Base-by-base conservation (phyloP, 2,888 invertebrate species). In the Embidobia sp. region DNA sequence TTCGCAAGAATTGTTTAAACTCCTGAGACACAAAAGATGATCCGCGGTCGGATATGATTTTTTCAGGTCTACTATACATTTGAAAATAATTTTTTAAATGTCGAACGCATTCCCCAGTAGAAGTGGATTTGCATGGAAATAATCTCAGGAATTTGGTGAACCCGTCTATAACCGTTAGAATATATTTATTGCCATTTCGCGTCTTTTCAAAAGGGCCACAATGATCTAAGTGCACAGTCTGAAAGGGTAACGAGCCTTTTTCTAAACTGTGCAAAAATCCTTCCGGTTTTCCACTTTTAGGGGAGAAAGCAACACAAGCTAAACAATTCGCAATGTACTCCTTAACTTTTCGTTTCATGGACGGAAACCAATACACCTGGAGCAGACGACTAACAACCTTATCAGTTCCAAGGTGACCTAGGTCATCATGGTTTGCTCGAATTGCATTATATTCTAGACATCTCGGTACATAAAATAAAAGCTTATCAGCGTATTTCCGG, bases 321-420 rank as follows among this genome's bases (percentile, higher is more conserved):
- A 86, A 40, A 75, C 84, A 86, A 55, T 82, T 84, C 5, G n/a
- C 6, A 35, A 86, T 80, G 53, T 84, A 81, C 53, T 48, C 67
- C 79, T 82, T 4, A 80, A 72, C 16, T n/a, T n/a, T n/a, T 48
- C 83, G 79, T 16, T 80, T 61, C 37, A 61, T 40, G 79, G 51
- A 1, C 46, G 78, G 81, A 27, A 83, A 82, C 79, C 81, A 82
- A 64, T 81, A 83, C 3, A 53, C 31, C 3, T 46, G 22, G 10
- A 29, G 55, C 7, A 81, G 31, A 33, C 59, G 48, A 3, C 70
- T 63, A 3, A 78, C 15, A 1, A 33, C 33, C 5, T 33, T 33
- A 3, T 79, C 74, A 1, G 22, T 1, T 1, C 69, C 73, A 0
- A 77, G 64, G 26, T 78, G 79, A 7, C 75, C 70, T 0, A 75